Evolutionary conservation across 2,888 invertebrate species (phyloP), one percentile per base, ranked within the genome.

Genomic region (Chrysodeixis includens): DNA sequence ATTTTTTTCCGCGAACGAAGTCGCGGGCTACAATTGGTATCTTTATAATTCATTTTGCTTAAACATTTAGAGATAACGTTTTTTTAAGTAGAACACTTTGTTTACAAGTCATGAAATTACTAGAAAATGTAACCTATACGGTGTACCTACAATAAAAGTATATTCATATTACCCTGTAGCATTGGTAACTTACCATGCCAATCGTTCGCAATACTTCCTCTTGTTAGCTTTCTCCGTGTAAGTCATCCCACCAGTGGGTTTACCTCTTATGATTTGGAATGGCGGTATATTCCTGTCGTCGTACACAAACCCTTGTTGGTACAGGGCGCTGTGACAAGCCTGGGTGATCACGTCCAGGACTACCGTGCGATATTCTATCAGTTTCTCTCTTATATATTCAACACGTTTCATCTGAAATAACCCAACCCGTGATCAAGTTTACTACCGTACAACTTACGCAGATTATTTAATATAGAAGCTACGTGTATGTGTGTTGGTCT

Each of bases 201-300:
- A 94, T 70, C 98, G 94, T 85, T 96, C 96, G 85, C 98, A 98
- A 86, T 97, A 97, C 78, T 97, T 96, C 72, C 97, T 96, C 85
- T 98, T 98, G 81, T 97, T 97, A 0, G 98, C 97, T 84, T 98
- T 98, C 84, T 98, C 98, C 56, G 98, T 98, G 86, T 98, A 98
- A 4, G 98, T 97, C 96, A 98, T 97, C 76, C 97, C 97, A 20
- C 96, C 96, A 0, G 96, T 95, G 66, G 96, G 95, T 83, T 96
- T 96, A 30, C 96, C 96, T n/a, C 96, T 83, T 7, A 96, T 94
- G 0, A 96, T 92, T 74, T 90, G 90, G 46, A 90, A 93, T 0
- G 94, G 93, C 3, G 93, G 91, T 69, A 94, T 86, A 63, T 96
- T 96, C 30, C 95, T 92, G 84, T 98, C 98, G 81, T 98, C 97